Percentiles rank a stretch among this genome's conserved stretches.
Conservation (phyloP, 2,888 invertebrate species). For the Drosophila conformis region DNA sequence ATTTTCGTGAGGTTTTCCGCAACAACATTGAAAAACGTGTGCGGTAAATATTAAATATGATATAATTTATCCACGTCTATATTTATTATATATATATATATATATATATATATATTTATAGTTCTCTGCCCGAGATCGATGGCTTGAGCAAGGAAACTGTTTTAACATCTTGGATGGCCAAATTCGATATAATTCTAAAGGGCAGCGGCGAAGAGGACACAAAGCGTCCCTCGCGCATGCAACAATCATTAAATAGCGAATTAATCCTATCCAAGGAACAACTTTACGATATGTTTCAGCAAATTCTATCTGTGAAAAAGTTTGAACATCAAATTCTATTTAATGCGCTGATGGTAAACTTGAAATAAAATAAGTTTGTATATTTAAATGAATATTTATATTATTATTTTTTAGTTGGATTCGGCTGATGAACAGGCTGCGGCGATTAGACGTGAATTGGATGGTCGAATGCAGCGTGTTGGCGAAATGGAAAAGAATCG, state of each 20-base stretch:
- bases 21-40: constrained; percentile 99
- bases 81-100: neutral
- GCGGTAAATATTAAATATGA: constrained; percentile 87
- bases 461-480: constrained; percentile 98
- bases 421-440: constrained; percentile 99
- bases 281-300: constrained; percentile 99
- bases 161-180: constrained; percentile 99
- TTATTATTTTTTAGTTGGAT: constrained; percentile 91
- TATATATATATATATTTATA: constrained; percentile 73
- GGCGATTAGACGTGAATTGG: constrained; percentile 98
- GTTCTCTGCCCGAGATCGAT: constrained; percentile 99
- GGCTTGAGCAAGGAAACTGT: constrained; percentile 99
- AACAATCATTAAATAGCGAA: constrained; percentile 96
- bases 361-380: neutral
- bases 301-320: constrained; percentile 98
- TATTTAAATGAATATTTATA: neutral
- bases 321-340: constrained; percentile 99
- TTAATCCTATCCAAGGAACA: constrained; percentile 99
- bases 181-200: constrained; percentile 99
- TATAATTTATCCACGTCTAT: neutral
- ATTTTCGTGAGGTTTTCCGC: constrained; percentile 99
- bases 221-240: constrained; percentile 94
- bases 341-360: constrained; percentile 95
- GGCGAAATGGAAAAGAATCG: constrained; percentile 99
- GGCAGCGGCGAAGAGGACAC: constrained; percentile 95